Base-by-base conservation (phyloP, 2,113 vertebrate species). In the Alligator mississippiensis region DNA sequence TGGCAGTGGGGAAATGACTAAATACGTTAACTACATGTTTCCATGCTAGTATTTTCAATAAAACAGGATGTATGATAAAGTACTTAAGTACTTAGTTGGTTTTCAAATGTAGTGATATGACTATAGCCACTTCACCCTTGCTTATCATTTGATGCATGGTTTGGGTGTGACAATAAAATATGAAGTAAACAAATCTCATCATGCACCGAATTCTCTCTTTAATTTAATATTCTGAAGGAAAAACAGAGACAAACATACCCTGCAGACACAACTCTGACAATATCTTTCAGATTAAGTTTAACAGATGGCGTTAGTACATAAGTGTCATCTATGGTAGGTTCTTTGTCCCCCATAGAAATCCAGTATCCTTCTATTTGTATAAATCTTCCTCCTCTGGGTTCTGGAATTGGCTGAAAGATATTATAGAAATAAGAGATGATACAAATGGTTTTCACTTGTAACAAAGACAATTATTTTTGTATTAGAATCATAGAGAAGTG, bases 291-390 rank as follows among this genome's bases (percentile, higher is more conserved):
- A 97, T 99, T 99, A 79, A 99, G 98, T 62, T 99, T 99, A 87
- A 99, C 99, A 2, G 99, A 99, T 82, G 98, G 80, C 0, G 99
- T 99, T 77, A 99, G 98, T 89, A 99, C 98, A 1, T 99, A 99
- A 62, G 96, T 98, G 63, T 99, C 98, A 97, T 99, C 99, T 83
- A 99, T 92, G 7, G 87, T 84, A 11, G 98, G 98, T 60, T 99
- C 99, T 90, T 98, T 98, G 93, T 99, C 99, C 2, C 99, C 99
- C 92, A 98, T 97, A 28, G 98, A 98, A 94, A 99, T 98, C 99
- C 99, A 99, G 95, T 99, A 99, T 59, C 99, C 99, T 97, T 99
- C 99, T 55, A 99, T 95, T 55, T 98, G 97, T 90, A 99, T 95
- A 88, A 98, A 98, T 14, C 87, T 88, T 18, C 97, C 98, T 77